Evolutionary conservation across 2,888 invertebrate genomes (phyloP), one percentile per base, ranked within the genome.

Genomic region (Tinea semifulvella): DNA sequence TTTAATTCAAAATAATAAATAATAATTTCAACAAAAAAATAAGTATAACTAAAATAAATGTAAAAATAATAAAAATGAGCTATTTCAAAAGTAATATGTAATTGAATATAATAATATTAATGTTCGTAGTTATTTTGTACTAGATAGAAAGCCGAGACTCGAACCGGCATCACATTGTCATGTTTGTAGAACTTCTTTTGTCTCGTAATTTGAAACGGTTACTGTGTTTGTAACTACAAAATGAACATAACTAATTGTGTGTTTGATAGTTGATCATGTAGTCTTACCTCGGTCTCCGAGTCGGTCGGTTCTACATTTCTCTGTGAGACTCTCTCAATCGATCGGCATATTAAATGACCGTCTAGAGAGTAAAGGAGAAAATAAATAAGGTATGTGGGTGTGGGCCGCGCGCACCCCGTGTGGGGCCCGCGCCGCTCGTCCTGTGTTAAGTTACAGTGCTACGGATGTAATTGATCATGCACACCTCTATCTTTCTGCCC

Each of bases 401-500:
- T 76, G 72, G n/a, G 36, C 17, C 36, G 36, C 17, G 36, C 36
- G 28, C 18, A 25, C 18, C 35, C 44, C 39, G 26, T 44, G 19
- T 45, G 36, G 42, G 43, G 35, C 2, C 16, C 36, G 36, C 31
- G 31, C 31, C 31, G 31, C 31, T 31, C 13, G n/a, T 14, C 75
- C 73, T 77, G 76, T 85, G 85, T 85, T 85, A 85, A 84, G 84
- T 85, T 85, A 85, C 81, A 76, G 83, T 83, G 84, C 83, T 66
- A 67, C 68, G 61, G 79, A 82, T 79, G 77, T 77, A 80, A 82
- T 84, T 85, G 81, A 85, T 89, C 93, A 94, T 93, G 93, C 93
- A 94, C 93, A 98, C 98, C 96, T 98, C 99, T 91, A 99, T 98
- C 91, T 98, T 99, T 89, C 99, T 92, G 90, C 98, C 98, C 93